Base-by-base conservation (phyloP, 2,888 invertebrate genomes). In the Eilema sororculum region DNA sequence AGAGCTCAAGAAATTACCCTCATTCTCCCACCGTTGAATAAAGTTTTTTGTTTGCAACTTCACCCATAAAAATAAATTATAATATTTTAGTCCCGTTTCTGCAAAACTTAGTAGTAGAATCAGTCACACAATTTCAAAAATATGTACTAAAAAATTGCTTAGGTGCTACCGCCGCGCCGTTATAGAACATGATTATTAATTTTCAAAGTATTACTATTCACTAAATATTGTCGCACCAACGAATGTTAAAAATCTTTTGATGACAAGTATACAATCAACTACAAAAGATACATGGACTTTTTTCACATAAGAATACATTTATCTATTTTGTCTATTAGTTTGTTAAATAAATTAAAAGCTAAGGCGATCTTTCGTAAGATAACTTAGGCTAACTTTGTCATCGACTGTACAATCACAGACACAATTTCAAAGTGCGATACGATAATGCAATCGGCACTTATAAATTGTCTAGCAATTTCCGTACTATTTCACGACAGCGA, bases 401-500 rank as follows among this genome's bases (percentile, higher is more conserved):
- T 52, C 52, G n/a, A n/a, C n/a, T n/a, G 25, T 58, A 25, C 58
- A 24, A 13, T 58, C 58, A 20, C 10, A 30, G 8, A 60, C 60
- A 60, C 28, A 52, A 37, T 68, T 58, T 20, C 13, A 59, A 69
- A 71, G 59, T 65, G 65, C 64, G 22, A 65, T 64, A 69, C 64
- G 22, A 65, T 64, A 69, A 62, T 77, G 63, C 59, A 76, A 72
- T 56, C 60, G 52, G 62, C 68, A 52, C 68, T 71, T 69, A 73
- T 65, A 73, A 56, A 67, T 64, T 67, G 57, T 61, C 24, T 41
- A 59, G 25, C 30, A 57, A 71, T 79, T 77, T 67, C 65, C 73
- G 68, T 46, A 75, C 64, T 24, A 78, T 84, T 83, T 77, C 77
- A 76, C 76, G 78, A 82, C 74, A 60, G 46, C 74, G 80, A 75